A percentile compares a stretch with the other conserved stretches of the same genome.
phyloP scores from a whole-genome alignment of 2,113 vertebrate species.

The Toxotes jaculatrix region DNA sequence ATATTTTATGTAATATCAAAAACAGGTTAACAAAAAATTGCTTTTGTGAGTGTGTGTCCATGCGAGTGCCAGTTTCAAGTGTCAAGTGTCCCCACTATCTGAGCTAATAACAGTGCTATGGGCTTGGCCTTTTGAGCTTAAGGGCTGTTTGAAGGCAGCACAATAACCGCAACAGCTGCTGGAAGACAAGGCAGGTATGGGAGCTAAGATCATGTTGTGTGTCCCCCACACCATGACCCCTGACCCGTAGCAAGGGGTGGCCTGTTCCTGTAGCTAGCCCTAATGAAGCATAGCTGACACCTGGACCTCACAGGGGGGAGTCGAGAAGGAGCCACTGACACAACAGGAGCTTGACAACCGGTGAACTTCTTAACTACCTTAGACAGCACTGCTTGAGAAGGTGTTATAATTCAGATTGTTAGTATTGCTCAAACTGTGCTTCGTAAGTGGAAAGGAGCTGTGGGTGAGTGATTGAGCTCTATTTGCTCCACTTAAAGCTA shows the following conservation, averaged over 20 bases:
- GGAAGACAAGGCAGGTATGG: conserved; percentile 29
- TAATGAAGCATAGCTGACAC: conserved; percentile 44
- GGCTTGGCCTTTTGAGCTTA: conserved; percentile 37
- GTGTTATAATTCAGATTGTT: neutral
- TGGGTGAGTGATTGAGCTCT: conserved; percentile 35
- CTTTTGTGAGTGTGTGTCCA: neutral
- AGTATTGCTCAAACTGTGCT: conserved; percentile 1
- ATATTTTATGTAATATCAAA: neutral
- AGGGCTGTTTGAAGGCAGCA: conserved; percentile 31
- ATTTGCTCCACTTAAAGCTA: conserved; percentile 35
- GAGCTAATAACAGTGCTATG: conserved; percentile 31
- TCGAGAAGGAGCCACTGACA: neutral
- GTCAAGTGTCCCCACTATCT: neutral
- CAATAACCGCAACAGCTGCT: conserved; percentile 64
- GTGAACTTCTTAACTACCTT: neutral
- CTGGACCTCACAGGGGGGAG: conserved; percentile 28
- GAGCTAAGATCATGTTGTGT: neutral
- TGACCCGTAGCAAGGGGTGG: conserved; percentile 37
- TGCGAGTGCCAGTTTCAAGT: neutral
- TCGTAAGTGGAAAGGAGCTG: neutral
- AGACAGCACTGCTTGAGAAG: neutral
- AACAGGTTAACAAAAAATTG: neutral
- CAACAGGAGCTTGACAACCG: conserved; percentile 15
- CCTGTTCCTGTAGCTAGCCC: conserved; percentile 4
- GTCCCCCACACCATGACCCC: conserved; percentile 53